phyloP scores from a whole-genome alignment of 2,888 invertebrate species.

The Eupithecia subumbrata region DNA sequence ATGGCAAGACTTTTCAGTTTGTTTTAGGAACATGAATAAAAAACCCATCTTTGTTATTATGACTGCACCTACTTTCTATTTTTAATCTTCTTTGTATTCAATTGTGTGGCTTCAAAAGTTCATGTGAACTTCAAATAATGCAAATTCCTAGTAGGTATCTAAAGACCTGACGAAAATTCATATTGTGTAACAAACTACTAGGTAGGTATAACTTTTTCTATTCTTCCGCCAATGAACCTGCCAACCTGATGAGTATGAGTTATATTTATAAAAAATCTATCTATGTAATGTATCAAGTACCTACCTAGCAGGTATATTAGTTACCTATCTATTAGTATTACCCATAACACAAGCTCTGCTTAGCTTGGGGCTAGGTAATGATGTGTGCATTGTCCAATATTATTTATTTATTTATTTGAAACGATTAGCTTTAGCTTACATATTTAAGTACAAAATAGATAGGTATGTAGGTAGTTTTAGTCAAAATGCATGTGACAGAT shows the following conservation, averaged over 20 bases:
- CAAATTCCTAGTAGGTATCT: conserved; percentile 20
- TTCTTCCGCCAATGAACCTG: neutral
- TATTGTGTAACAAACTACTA: conserved; percentile 1
- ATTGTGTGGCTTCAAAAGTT: conserved; percentile 37
- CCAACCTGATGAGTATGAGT: neutral
- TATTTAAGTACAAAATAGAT: neutral
- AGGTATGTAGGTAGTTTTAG: neutral
- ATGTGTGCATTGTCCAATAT: too few species aligned
- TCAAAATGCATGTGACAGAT: neutral
- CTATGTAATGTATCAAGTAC: too few species aligned
- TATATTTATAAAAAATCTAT: neutral
- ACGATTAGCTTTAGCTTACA: neutral
- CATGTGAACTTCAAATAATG: conserved; percentile 47
- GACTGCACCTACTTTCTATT: conserved; percentile 66
- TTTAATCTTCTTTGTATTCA: conserved; percentile 56
- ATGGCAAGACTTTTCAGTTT: neutral
- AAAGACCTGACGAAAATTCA: conserved; percentile 18
- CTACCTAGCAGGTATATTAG: too few species aligned
- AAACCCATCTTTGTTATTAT: conserved; percentile 8
- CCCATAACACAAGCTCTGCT: too few species aligned
- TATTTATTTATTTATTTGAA: neutral
- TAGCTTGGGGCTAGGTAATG: too few species aligned
- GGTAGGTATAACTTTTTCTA: conserved; percentile 24
- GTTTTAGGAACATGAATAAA: neutral
- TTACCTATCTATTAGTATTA: too few species aligned